phyloP scores from a whole-genome alignment of 2,888 invertebrate genomes.

The Globia sparganii region DNA sequence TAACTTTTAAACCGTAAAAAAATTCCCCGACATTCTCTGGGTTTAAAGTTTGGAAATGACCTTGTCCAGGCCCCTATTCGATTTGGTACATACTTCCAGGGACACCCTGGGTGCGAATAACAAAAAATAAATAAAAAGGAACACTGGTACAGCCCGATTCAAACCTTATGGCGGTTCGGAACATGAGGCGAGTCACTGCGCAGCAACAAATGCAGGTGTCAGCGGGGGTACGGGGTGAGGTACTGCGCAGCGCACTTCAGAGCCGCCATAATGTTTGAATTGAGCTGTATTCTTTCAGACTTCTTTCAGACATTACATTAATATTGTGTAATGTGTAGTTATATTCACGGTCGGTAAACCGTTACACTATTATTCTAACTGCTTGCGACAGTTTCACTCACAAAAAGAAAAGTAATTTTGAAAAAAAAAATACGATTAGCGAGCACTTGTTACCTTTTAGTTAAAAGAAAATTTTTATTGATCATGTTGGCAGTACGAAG shows the following conservation, averaged over 20 bases:
- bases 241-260: not conserved
- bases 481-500: not conserved
- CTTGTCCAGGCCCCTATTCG: too few species aligned
- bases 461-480: not conserved
- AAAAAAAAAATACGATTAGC: not conserved
- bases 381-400: conserved; percentile 1
- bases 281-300: not conserved
- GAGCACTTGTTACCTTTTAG: not conserved
- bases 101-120: too few species aligned
- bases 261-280: not conserved
- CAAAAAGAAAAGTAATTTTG: conserved; percentile 5
- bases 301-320: not conserved
- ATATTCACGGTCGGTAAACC: too few species aligned
- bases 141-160: not conserved
- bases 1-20: too few species aligned
- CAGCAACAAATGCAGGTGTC: not conserved
- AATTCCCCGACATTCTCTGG: too few species aligned
- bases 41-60: too few species aligned
- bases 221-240: not conserved
- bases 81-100: too few species aligned
- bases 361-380: not conserved
- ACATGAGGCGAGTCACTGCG: not conserved
- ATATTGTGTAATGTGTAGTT: not conserved
- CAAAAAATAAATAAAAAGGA: too few species aligned
- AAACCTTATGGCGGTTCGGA: not conserved